phyloP scores from a whole-genome alignment of 2,797 vertebrate genomes.

The Melanotaenia trifasciata region DNA sequence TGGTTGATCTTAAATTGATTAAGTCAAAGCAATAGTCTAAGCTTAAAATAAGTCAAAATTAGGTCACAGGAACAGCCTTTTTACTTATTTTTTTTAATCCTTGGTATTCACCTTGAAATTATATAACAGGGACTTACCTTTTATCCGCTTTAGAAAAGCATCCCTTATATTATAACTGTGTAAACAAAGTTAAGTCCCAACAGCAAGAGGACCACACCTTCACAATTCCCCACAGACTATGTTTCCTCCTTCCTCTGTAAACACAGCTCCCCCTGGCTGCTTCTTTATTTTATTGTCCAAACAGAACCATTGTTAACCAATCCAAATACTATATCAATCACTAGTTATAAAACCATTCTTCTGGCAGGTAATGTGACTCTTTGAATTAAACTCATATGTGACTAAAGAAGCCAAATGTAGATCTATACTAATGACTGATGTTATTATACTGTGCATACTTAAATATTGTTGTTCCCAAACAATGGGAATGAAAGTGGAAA shows the following conservation, averaged over 20 bases:
- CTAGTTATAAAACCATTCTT: not conserved
- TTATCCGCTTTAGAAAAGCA: not conserved
- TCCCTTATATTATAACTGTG: not conserved
- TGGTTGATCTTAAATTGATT: not conserved
- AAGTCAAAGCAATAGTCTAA: not conserved
- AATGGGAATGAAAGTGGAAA: no score
- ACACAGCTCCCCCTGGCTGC: conserved; percentile 67
- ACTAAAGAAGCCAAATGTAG: not conserved
- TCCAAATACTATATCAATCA: not conserved
- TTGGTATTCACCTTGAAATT: not conserved
- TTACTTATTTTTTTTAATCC: not conserved
- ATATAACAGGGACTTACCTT: not conserved
- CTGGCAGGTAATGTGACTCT: not conserved
- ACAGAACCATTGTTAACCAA: conserved; percentile 2
- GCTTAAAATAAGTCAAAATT: not conserved
- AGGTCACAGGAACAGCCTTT: not conserved
- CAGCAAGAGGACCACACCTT: not conserved
- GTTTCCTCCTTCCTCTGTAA: conserved; percentile 64
- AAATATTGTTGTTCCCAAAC: not conserved
- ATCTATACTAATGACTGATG: not conserved
- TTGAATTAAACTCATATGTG: not conserved
- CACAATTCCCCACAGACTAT: conserved; percentile 45
- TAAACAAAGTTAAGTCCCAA: not conserved
- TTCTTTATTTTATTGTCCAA: conserved; percentile 17
- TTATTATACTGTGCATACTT: not conserved